Percentiles rank a stretch among this genome's conserved stretches.
Evolutionary conservation across 2,113 vertebrate genomes (phyloP).

Genomic region (Hippocampus comes): DNA sequence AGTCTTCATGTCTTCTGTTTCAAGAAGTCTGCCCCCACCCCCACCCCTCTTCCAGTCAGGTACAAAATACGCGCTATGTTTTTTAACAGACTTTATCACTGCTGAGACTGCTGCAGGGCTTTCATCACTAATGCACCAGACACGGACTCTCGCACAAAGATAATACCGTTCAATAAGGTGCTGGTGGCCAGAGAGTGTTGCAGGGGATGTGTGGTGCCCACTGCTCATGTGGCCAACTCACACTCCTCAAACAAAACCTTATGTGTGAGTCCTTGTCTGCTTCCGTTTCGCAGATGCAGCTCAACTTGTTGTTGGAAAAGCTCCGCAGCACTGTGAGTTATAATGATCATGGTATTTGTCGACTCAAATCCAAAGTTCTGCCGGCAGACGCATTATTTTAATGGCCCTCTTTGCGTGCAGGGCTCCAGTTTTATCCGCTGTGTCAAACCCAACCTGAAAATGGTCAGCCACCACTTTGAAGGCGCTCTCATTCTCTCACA

Average conservation of each 20-base stretch:
- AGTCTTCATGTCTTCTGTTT: slow-evolving; percentile 9
- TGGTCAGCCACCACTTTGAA: slow-evolving; percentile 97
- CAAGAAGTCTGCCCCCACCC: not conserved
- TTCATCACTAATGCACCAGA: slow-evolving; percentile 13
- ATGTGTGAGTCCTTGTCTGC: slow-evolving; percentile 4
- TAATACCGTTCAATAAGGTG: slow-evolving; percentile 7
- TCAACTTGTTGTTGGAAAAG: slow-evolving; percentile 94
- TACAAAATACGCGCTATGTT: slow-evolving; percentile 3
- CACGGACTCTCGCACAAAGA: slow-evolving; percentile 2
- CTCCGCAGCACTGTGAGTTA: slow-evolving; percentile 94
- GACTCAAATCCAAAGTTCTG: not conserved
- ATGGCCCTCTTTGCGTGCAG: slow-evolving; percentile 62
- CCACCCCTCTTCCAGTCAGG: not conserved
- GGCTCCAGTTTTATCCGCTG: slow-evolving; percentile 98
- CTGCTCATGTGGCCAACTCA: slow-evolving; percentile 3
- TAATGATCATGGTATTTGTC: not conserved
- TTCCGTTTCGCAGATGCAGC: slow-evolving; percentile 81
- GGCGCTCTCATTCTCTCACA: slow-evolving; percentile 96
- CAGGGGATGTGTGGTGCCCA: not conserved
- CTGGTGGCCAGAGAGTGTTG: not conserved
- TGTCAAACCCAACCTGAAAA: slow-evolving; percentile 98
- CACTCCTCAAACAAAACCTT: slow-evolving; percentile 6
- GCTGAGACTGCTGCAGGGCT: slow-evolving; percentile 7
- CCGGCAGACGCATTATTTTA: not conserved
- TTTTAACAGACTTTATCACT: slow-evolving; percentile 17